Conservation (phyloP, 2,888 invertebrate species). For the Nymphalis c-album region DNA sequence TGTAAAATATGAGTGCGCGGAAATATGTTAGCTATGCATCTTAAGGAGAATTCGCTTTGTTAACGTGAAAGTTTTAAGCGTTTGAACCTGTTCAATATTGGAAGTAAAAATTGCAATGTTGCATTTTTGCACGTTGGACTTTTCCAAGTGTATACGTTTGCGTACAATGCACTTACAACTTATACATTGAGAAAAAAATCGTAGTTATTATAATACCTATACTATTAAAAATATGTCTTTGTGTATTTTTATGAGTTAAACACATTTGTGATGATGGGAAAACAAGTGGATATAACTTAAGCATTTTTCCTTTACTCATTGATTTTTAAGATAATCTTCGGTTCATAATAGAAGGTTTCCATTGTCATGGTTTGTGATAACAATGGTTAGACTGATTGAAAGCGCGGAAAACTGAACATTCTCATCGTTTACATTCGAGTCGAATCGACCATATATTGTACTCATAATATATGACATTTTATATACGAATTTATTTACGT, state of each 20-base stretch:
- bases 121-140: not conserved
- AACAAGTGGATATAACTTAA: not conserved
- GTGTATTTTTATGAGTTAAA: not conserved
- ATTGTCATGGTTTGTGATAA: conserved; percentile 26
- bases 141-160: not conserved
- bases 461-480: too few species aligned
- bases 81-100: conserved; percentile 11
- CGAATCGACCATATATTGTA: too few species aligned
- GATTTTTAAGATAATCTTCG: conserved; percentile 20
- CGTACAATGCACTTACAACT: not conserved
- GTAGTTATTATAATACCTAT: not conserved
- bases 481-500: too few species aligned
- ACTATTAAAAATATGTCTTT: not conserved
- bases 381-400: conserved; percentile 20
- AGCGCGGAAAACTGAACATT: conserved; percentile 7
- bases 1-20: conserved; percentile 32
- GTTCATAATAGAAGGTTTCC: conserved; percentile 10
- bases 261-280: not conserved
- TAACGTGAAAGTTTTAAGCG: conserved; percentile 28
- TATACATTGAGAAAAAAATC: not conserved
- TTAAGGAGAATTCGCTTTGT: conserved; percentile 29
- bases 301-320: conserved; percentile 15
- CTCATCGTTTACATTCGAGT: not conserved
- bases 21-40: conserved; percentile 34
- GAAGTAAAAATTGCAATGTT: not conserved